Conservation (phyloP, 2,113 vertebrate species). For the Falco punctatus region DNA sequence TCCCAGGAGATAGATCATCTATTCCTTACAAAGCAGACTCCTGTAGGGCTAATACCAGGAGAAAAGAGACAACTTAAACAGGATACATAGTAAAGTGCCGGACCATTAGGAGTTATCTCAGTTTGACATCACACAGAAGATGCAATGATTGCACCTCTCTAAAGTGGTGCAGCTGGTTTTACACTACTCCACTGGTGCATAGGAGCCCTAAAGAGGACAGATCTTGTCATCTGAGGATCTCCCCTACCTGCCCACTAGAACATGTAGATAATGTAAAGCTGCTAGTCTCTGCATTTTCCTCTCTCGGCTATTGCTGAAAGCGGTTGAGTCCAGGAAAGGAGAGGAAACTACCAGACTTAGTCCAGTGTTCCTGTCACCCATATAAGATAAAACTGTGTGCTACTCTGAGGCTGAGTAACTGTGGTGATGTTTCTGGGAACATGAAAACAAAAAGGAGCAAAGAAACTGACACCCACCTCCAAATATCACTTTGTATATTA, state of each 20-base stretch:
- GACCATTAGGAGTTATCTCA: neutral
- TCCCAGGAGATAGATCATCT: neutral
- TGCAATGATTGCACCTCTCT: neutral
- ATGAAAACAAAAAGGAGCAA: neutral
- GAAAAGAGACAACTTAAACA: neutral
- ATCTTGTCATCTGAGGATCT: neutral
- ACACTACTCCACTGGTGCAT: neutral
- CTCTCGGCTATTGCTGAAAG: neutral
- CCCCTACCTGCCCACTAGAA: neutral
- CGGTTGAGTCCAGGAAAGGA: neutral
- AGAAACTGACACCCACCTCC: neutral
- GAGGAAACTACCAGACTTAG: neutral
- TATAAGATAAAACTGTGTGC: neutral
- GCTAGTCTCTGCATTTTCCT: neutral
- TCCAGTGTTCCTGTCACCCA: neutral
- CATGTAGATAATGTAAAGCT: rapidly evolving
- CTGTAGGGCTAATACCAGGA: neutral
- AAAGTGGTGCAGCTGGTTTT: neutral
- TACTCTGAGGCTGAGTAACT: neutral
- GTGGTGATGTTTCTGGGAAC: neutral
- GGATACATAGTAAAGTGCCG: neutral
- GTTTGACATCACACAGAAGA: neutral
- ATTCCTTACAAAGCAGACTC: neutral
- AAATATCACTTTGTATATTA: neutral
- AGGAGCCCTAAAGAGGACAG: neutral